A percentile compares a stretch with the other conserved stretches of the same genome.
Evolutionary conservation across 2,113 vertebrate species (phyloP).

Genomic region (Mustela nigripes): DNA sequence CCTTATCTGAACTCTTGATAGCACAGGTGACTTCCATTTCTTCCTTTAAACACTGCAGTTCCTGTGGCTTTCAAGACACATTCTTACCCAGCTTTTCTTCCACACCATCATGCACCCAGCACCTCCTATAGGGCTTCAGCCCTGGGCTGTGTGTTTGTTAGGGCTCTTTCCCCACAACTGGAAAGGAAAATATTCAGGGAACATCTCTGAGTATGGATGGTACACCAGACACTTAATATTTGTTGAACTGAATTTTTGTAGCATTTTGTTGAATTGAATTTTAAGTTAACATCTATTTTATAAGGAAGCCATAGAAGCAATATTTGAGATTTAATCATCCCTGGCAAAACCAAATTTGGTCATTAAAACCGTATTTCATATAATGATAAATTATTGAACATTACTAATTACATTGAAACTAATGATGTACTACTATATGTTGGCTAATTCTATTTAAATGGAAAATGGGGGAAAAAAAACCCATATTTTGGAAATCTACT

Average conservation of each 20-base stretch:
- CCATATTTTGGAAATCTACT: slow-evolving; percentile 2
- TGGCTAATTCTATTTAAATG: not conserved
- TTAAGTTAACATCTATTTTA: slow-evolving; percentile 32
- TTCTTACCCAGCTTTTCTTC: not conserved
- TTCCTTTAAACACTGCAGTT: not conserved
- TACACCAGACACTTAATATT: not conserved
- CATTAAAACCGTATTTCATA: not conserved
- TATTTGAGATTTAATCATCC: not conserved
- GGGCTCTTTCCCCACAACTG: not conserved
- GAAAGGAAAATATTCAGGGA: slow-evolving; percentile 17
- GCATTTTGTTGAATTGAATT: not conserved
- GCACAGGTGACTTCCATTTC: not conserved
- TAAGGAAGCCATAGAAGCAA: not conserved
- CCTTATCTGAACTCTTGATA: not conserved
- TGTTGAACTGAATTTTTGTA: not conserved
- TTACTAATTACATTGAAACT: not conserved
- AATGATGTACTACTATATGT: not conserved
- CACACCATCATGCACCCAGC: fast-evolving
- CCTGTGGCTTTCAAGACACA: not conserved
- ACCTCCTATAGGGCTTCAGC: not conserved
- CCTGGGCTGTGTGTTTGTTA: not conserved
- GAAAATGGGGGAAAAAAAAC: not conserved
- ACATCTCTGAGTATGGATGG: not conserved
- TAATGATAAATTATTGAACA: not conserved
- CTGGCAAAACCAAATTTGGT: slow-evolving; percentile 40